Conservation (phyloP, 2,113 vertebrate species). For the Carettochelys insculpta region DNA sequence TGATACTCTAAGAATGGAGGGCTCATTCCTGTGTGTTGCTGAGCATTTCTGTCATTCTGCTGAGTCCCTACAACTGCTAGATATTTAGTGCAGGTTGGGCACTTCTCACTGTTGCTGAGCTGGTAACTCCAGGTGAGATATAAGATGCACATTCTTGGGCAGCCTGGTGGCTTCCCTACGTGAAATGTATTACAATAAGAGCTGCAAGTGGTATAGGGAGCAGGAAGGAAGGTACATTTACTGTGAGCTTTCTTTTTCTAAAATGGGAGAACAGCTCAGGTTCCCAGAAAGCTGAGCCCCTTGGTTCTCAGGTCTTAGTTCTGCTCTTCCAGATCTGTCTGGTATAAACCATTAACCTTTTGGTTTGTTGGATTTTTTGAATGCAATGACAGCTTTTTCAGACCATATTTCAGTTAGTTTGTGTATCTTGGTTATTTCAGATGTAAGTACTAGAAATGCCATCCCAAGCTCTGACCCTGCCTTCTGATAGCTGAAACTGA, state of each 20-base stretch:
- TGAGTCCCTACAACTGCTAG: not conserved
- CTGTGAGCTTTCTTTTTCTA: not conserved
- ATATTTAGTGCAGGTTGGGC: not conserved
- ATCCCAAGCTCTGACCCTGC: not conserved
- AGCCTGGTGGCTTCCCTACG: not conserved
- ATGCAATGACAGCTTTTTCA: not conserved
- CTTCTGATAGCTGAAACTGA: not conserved
- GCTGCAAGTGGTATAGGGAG: not conserved
- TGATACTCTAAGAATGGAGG: not conserved
- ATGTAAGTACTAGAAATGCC: not conserved
- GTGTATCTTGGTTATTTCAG: not conserved
- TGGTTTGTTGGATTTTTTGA: not conserved
- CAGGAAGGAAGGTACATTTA: not conserved
- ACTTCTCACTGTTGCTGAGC: not conserved
- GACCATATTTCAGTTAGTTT: not conserved
- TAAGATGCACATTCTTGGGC: not conserved
- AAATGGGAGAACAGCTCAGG: not conserved
- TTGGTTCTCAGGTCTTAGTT: not conserved
- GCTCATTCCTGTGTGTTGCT: not conserved
- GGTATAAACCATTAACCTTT: not conserved
- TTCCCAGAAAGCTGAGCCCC: not conserved
- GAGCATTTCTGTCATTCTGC: not conserved
- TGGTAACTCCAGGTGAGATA: not conserved
- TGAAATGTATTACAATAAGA: not conserved
- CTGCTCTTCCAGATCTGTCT: not conserved